Evolutionary conservation across 2,888 invertebrate species (phyloP).

Genomic region (Gandaritis pyraliata): DNA sequence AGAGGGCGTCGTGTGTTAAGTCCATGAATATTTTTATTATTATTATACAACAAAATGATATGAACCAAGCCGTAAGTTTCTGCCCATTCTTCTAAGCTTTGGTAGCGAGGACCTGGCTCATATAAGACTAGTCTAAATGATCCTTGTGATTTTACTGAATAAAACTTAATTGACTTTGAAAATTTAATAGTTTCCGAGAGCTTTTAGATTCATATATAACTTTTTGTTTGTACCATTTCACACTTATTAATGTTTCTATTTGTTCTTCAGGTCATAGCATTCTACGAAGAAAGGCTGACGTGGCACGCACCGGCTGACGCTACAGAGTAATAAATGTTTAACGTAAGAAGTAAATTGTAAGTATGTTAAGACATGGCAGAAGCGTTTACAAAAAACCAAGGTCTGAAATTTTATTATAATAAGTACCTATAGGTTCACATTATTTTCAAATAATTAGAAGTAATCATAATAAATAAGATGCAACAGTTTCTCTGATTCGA

Average conservation of each 20-base stretch:
- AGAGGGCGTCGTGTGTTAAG: too few species aligned
- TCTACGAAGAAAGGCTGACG: slow-evolving; percentile 97
- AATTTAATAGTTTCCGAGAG: too few species aligned
- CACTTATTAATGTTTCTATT: not conserved
- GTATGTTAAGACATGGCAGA: slow-evolving; percentile 15
- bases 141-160: too few species aligned
- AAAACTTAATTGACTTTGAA: too few species aligned
- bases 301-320: slow-evolving; percentile 92
- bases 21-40: too few species aligned
- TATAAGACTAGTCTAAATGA: too few species aligned
- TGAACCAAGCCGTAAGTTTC: too few species aligned
- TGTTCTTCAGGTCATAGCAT: slow-evolving; percentile 90
- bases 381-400: not conserved
- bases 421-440: too few species aligned
- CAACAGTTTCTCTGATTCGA: not conserved
- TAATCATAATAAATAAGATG: slow-evolving; percentile 7
- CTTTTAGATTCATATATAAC: too few species aligned
- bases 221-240: not conserved
- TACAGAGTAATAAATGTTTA: slow-evolving; percentile 40
- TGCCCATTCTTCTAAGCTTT: too few species aligned
- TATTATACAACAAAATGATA: too few species aligned
- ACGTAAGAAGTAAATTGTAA: slow-evolving; percentile 27
- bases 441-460: slow-evolving; percentile 2
- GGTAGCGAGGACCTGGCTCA: too few species aligned
- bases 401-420: slow-evolving; percentile 2